Percentiles rank a stretch among this genome's conserved stretches.
Conservation (phyloP, 2,797 vertebrate genomes). For the Channallabes apus region DNA sequence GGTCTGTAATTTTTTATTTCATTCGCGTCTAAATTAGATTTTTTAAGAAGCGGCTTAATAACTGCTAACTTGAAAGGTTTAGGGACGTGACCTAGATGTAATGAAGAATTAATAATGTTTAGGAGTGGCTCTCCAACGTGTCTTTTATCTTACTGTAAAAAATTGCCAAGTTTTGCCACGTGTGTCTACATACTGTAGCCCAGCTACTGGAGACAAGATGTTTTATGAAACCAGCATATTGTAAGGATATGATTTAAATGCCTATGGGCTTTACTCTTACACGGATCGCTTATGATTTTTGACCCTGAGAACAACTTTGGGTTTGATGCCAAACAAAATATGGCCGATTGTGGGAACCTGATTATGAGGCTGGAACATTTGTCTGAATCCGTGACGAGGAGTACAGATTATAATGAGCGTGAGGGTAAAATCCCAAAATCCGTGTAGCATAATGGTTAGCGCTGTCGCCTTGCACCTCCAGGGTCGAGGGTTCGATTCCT, state of each 20-base stretch:
- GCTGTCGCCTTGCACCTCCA: too few relatives aligned
- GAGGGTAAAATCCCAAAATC: constrained; percentile 15
- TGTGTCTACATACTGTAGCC: neutral
- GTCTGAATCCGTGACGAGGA: neutral
- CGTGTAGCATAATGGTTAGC: too few relatives aligned
- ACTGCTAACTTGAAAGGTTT: too few relatives aligned
- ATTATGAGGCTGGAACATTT: constrained; percentile 1
- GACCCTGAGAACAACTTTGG: neutral
- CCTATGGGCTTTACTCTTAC: neutral
- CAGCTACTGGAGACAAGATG: neutral
- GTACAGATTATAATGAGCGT: constrained; percentile 3
- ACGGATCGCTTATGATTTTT: neutral
- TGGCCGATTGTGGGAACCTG: neutral
- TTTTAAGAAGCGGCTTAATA: too few relatives aligned
- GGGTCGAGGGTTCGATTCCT: too few relatives aligned
- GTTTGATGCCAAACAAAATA: neutral
- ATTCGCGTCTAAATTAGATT: too few relatives aligned
- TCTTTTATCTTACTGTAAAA: neutral
- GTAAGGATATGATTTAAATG: neutral
- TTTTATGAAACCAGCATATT: neutral
- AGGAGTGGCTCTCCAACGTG: too few relatives aligned
- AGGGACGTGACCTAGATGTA: too few relatives aligned
- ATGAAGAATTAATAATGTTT: too few relatives aligned
- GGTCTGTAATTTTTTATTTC: too few relatives aligned
- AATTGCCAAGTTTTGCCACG: neutral